These are phyloP conservation scores for Hypolimnas misippus DNA, from an alignment of 2,888 invertebrate species.

Conservation along the genomic window DNA sequence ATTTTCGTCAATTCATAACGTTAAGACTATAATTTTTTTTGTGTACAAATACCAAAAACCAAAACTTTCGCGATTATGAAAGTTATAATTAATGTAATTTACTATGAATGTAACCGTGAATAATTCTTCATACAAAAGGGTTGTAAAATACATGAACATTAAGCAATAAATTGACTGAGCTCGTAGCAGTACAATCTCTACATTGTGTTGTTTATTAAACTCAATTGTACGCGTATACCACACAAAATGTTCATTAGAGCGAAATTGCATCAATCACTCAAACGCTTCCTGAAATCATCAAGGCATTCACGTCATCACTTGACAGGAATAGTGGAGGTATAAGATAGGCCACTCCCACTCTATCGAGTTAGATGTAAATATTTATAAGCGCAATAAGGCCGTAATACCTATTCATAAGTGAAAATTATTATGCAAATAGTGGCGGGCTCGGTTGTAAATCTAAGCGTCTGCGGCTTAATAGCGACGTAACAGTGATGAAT, in stretches of 20 bases:
- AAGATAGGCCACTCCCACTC: conserved; percentile 60
- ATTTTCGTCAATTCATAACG: no score
- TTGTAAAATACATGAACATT: conserved; percentile 6
- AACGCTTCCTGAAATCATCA: conserved; percentile 60
- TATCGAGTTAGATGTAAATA: conserved; percentile 70
- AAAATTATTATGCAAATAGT: conserved; percentile 83
- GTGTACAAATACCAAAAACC: no score
- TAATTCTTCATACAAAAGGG: conserved; percentile 2
- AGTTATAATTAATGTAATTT: not conserved
- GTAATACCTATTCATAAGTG: conserved; percentile 83
- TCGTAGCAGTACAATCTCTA: conserved; percentile 25
- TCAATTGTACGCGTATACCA: conserved; percentile 44
- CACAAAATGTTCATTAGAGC: conserved; percentile 68
- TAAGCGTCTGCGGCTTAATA: conserved; percentile 69
- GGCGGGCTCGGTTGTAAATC: conserved; percentile 71
- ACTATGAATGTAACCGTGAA: not conserved
- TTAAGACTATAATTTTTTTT: no score
- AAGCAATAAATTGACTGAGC: conserved; percentile 7
- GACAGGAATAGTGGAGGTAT: conserved; percentile 70
- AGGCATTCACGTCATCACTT: conserved; percentile 66
- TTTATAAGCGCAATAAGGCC: conserved; percentile 80
- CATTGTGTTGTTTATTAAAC: conserved; percentile 39
- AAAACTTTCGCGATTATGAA: not conserved
- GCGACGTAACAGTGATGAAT: conserved; percentile 52
- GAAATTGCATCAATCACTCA: conserved; percentile 62